Conservation (phyloP, 2,888 invertebrate genomes). For the Lutraria lutraria region DNA sequence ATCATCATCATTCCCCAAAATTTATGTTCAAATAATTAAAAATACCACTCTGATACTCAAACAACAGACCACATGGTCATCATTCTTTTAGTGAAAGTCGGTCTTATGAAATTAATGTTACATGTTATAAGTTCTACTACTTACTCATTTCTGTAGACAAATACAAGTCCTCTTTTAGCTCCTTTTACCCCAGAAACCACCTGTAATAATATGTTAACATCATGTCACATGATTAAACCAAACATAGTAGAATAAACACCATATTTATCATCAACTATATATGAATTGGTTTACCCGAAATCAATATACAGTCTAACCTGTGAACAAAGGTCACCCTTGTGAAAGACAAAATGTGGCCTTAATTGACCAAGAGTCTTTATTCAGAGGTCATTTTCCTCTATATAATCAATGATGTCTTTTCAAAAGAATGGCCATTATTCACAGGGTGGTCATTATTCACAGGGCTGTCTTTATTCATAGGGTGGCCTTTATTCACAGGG, state of each 20-base stretch:
- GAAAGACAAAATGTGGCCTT: too few relatives aligned
- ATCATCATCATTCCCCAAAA: too few relatives aligned
- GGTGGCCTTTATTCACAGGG: too few relatives aligned
- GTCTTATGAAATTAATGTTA: neutral
- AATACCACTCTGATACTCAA: too few relatives aligned
- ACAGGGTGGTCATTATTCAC: too few relatives aligned
- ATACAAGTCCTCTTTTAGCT: constrained; percentile 83
- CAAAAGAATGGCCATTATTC: too few relatives aligned
- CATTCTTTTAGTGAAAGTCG: neutral
- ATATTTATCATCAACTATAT: neutral
- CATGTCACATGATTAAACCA: neutral
- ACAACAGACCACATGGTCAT: too few relatives aligned
- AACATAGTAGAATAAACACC: neutral
- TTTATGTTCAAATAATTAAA: too few relatives aligned
- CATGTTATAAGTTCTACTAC: neutral
- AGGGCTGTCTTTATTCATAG: too few relatives aligned
- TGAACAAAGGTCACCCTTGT: neutral
- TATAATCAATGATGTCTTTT: too few relatives aligned
- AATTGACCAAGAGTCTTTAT: too few relatives aligned
- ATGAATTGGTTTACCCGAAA: neutral
- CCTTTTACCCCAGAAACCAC: constrained; percentile 82
- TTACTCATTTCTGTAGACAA: constrained; percentile 83
- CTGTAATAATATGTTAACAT: constrained; percentile 65
- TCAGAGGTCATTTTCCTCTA: too few relatives aligned
- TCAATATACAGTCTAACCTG: neutral